A percentile compares a stretch with the other conserved stretches of the same genome.
phyloP scores from a whole-genome alignment of 2,113 vertebrate species.

The Haliaeetus leucogaster region DNA sequence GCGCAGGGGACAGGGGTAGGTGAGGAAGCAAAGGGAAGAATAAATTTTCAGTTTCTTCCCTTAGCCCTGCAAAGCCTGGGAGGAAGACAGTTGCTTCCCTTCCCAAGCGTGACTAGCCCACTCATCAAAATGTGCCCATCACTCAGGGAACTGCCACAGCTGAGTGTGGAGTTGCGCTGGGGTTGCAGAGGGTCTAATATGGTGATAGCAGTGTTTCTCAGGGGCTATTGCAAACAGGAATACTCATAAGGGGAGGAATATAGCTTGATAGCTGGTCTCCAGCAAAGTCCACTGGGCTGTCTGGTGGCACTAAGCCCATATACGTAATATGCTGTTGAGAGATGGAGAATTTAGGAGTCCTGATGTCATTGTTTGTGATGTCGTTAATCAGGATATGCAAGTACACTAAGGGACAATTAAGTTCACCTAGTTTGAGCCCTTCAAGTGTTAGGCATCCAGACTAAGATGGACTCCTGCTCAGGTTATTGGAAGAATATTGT shows the following conservation, averaged over 20 bases:
- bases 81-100: not conserved
- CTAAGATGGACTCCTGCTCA: not conserved
- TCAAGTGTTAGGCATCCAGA: not conserved
- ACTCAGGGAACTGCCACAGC: no score
- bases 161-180: not conserved
- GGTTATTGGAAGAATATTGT: not conserved
- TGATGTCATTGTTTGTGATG: not conserved
- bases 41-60: not conserved
- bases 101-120: not conserved
- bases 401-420: not conserved
- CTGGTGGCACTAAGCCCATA: not conserved
- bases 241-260: not conserved
- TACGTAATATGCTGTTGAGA: not conserved
- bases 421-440: not conserved
- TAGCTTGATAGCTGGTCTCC: not conserved
- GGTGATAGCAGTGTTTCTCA: not conserved
- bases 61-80: not conserved
- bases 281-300: not conserved
- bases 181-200: not conserved
- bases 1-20: not conserved
- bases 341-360: not conserved
- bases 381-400: not conserved
- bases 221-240: not conserved
- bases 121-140: fast-evolving
- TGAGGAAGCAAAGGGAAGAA: not conserved